Evolutionary conservation across 2,888 invertebrate genomes (phyloP).

Genomic region (Petrolisthes cinctipes): DNA sequence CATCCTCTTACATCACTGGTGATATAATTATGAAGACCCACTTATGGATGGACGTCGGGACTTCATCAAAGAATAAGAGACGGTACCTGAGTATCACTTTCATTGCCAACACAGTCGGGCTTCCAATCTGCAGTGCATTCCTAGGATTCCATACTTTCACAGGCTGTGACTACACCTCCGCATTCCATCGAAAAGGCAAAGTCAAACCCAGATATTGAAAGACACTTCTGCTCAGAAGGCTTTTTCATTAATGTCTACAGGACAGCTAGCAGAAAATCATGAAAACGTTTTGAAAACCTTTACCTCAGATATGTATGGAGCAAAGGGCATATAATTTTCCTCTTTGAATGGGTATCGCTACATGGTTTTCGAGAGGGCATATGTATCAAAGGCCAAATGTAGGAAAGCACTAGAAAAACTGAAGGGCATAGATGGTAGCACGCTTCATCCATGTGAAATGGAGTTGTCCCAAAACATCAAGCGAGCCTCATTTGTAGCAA

Average conservation of each 20-base stretch:
- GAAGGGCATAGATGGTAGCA: not conserved
- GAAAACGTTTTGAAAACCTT: not conserved
- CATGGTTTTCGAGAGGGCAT: not conserved
- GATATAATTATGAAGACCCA: too few species aligned
- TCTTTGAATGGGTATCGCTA: not conserved
- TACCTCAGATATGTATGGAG: not conserved
- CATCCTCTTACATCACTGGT: too few species aligned
- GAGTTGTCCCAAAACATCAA: not conserved
- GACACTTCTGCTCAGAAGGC: too few species aligned
- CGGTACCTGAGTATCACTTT: not conserved
- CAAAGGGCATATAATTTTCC: not conserved
- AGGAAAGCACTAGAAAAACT: not conserved
- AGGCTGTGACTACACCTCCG: conserved; percentile 15
- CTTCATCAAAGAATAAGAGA: too few species aligned
- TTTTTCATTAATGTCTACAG: not conserved
- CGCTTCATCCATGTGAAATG: not conserved
- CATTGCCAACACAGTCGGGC: not conserved
- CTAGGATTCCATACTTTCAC: conserved; percentile 18
- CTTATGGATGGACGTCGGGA: too few species aligned
- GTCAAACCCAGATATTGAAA: not conserved
- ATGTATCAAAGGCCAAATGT: not conserved
- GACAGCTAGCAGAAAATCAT: not conserved
- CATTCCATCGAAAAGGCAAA: conserved; percentile 11
- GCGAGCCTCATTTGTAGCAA: too few species aligned
- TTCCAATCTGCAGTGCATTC: not conserved